A percentile compares a stretch with the other conserved stretches of the same genome.
phyloP scores from a whole-genome alignment of 1,140 invertebrate species.

The Heliconius congener region DNA sequence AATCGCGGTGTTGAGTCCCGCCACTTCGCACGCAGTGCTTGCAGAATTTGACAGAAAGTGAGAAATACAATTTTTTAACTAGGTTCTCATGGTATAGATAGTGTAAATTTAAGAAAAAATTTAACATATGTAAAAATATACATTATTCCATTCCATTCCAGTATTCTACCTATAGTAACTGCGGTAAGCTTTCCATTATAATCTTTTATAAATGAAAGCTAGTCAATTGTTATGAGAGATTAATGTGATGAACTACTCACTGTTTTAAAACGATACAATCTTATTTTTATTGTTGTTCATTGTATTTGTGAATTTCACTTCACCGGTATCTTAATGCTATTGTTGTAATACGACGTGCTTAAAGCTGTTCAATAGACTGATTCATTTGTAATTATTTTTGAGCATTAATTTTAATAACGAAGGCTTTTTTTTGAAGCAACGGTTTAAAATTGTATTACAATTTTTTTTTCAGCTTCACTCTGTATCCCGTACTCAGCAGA shows the following conservation, averaged over 20 bases:
- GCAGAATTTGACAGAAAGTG: too few species aligned
- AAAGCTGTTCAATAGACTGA: slow-evolving; percentile 41
- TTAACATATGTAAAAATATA: too few species aligned
- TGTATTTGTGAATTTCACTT: slow-evolving; percentile 50
- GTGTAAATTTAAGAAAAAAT: too few species aligned
- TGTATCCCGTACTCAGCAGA: too few species aligned
- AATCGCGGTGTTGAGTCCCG: too few species aligned
- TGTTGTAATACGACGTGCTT: slow-evolving; percentile 35
- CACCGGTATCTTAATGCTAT: slow-evolving; percentile 43
- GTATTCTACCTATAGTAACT: not conserved
- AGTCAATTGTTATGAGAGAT: not conserved
- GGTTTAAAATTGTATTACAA: not conserved
- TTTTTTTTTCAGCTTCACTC: not conserved
- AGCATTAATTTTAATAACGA: not conserved
- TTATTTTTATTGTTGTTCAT: slow-evolving; percentile 36
- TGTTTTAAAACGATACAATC: slow-evolving; percentile 14
- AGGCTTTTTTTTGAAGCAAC: not conserved
- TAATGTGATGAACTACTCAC: not conserved
- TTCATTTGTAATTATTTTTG: slow-evolving; percentile 55
- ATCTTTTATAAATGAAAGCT: not conserved
- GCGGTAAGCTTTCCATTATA: not conserved
- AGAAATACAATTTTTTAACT: too few species aligned
- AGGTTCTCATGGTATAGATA: too few species aligned
- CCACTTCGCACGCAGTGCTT: too few species aligned
- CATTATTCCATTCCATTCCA: too few species aligned